Conservation (phyloP, 2,113 vertebrate species). For the Thamnaconus septentrionalis region DNA sequence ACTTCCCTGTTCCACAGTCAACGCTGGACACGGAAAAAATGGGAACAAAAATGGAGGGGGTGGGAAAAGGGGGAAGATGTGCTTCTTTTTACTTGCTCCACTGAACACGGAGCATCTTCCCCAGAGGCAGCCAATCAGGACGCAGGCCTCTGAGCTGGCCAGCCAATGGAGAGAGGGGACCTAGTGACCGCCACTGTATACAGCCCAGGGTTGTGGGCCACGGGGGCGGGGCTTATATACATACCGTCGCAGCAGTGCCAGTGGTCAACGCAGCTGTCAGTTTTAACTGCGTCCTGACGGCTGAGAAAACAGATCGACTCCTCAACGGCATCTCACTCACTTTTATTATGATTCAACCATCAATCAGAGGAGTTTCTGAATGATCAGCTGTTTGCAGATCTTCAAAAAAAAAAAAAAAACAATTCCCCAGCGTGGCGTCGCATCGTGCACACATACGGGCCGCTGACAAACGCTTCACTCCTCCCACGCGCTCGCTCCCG, state of each 20-base stretch:
- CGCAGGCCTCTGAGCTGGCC: slow-evolving; percentile 32
- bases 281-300: neutral
- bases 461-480: neutral
- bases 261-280: slow-evolving; percentile 30
- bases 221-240: slow-evolving; percentile 36
- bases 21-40: slow-evolving; percentile 5
- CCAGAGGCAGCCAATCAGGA: slow-evolving; percentile 66
- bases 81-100: slow-evolving; percentile 56
- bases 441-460: neutral
- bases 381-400: no score
- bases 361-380: no score
- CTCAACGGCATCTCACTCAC: no score
- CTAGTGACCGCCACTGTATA: slow-evolving; percentile 73
- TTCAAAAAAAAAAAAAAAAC: no score
- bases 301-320: no score
- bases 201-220: slow-evolving; percentile 66
- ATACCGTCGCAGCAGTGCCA: neutral
- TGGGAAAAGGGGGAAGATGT: slow-evolving; percentile 27
- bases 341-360: no score
- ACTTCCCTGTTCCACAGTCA: neutral
- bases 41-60: slow-evolving; percentile 39
- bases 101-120: slow-evolving; percentile 61
- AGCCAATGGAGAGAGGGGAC: slow-evolving; percentile 65
- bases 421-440: neutral
- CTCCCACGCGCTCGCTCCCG: neutral